Conservation (phyloP, 2,888 invertebrate genomes). For the Rambutsinella grinnellia region DNA sequence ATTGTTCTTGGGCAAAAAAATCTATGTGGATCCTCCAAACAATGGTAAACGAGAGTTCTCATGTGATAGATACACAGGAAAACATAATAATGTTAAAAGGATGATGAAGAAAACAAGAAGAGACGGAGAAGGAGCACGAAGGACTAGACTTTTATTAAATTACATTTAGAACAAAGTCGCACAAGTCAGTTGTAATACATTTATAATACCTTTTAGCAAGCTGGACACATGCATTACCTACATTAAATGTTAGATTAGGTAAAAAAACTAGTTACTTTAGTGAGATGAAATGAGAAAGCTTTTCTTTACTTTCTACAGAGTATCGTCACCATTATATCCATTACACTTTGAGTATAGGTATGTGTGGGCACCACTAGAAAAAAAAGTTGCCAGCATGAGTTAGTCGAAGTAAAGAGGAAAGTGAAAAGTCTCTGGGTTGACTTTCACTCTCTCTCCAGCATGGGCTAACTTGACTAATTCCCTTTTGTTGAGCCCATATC, state of each 20-base stretch:
- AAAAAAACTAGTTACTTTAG: constrained; percentile 32
- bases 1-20: too few species aligned
- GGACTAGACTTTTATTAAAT: constrained; percentile 51
- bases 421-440: background rate
- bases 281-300: background rate
- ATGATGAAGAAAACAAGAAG: background rate
- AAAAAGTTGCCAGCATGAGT: background rate
- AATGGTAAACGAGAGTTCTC: too few species aligned
- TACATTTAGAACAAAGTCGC: constrained; percentile 49
- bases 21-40: too few species aligned
- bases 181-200: constrained; percentile 46
- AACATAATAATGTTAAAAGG: background rate
- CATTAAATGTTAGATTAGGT: constrained; percentile 53
- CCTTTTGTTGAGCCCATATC: background rate
- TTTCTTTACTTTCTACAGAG: background rate
- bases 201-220: constrained; percentile 49
- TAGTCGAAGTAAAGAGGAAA: background rate
- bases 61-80: too few species aligned
- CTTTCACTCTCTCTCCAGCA: background rate
- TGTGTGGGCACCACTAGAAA: background rate
- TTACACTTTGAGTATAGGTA: background rate
- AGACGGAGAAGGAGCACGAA: constrained; percentile 16
- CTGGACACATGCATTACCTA: constrained; percentile 52
- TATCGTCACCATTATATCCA: background rate
- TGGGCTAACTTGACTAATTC: background rate